Percentiles rank a stretch among this genome's conserved stretches.
These are phyloP conservation scores for Tupaia chinensis DNA, from an alignment of 2,113 vertebrate species.

Conservation along the genomic window DNA sequence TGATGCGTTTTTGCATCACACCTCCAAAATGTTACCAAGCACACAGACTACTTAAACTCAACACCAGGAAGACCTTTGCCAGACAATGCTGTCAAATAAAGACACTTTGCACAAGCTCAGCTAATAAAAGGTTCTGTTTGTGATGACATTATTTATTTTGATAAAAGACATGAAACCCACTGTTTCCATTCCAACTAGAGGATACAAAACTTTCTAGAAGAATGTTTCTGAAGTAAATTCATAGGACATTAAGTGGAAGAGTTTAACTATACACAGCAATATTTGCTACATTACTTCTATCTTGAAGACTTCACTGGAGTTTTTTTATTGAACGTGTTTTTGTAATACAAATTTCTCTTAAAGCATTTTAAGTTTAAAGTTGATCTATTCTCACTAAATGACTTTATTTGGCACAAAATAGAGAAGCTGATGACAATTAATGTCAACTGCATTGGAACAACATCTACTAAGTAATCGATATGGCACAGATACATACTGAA, in stretches of 20 bases:
- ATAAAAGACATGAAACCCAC: constrained; percentile 62
- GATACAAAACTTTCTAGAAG: constrained; percentile 70
- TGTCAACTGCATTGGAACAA: background rate
- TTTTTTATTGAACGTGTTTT: constrained; percentile 28
- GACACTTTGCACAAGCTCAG: constrained; percentile 45
- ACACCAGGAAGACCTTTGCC: background rate
- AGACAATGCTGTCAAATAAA: constrained; percentile 62
- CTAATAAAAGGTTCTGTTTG: constrained; percentile 25
- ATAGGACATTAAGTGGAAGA: constrained; percentile 55
- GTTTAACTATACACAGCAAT: constrained; percentile 33
- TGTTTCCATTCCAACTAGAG: constrained; percentile 66
- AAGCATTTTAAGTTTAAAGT: constrained; percentile 55
- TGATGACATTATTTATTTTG: constrained; percentile 40
- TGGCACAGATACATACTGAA: background rate
- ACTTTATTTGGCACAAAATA: constrained; percentile 38
- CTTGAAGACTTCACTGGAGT: constrained; percentile 40
- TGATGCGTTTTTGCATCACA: background rate
- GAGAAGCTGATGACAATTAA: background rate
- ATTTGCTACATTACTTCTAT: constrained; percentile 40
- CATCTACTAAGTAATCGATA: background rate
- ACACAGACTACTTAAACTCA: constrained; percentile 54
- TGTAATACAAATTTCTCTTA: constrained; percentile 57
- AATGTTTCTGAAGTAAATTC: constrained; percentile 63
- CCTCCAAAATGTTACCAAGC: background rate
- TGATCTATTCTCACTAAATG: constrained; percentile 34